phyloP scores from a whole-genome alignment of 2,113 vertebrate species.

The Hemicordylus capensis region DNA sequence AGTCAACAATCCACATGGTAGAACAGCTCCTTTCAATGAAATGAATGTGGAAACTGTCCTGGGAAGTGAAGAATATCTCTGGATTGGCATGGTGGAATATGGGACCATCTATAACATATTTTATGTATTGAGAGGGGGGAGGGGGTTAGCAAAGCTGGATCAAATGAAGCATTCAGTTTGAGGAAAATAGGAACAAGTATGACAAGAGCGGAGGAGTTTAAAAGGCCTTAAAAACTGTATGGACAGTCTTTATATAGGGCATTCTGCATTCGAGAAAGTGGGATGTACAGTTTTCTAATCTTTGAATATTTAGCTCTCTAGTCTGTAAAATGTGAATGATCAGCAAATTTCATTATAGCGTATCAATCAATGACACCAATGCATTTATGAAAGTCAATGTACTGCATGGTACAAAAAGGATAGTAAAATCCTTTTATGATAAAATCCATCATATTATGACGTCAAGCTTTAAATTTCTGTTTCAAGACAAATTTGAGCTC shows the following conservation, averaged over 20 bases:
- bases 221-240: no score
- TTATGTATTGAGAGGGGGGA: not conserved
- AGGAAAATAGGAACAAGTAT: not conserved
- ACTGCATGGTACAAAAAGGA: not conserved
- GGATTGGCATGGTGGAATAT: not conserved
- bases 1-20: not conserved
- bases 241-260: not conserved
- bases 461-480: not conserved
- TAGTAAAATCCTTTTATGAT: no score
- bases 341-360: not conserved
- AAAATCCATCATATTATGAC: not conserved
- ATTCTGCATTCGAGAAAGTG: not conserved
- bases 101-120: not conserved
- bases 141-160: not conserved
- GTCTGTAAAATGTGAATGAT: not conserved
- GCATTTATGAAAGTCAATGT: not conserved
- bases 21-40: not conserved
- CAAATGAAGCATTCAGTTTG: not conserved
- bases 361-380: not conserved
- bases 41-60: not conserved
- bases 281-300: not conserved
- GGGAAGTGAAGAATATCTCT: not conserved
- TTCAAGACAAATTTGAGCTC: not conserved
- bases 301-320: not conserved
- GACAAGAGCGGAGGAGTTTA: not conserved